Evolutionary conservation across 2,113 vertebrate genomes (phyloP).

Genomic region (Scophthalmus maximus): DNA sequence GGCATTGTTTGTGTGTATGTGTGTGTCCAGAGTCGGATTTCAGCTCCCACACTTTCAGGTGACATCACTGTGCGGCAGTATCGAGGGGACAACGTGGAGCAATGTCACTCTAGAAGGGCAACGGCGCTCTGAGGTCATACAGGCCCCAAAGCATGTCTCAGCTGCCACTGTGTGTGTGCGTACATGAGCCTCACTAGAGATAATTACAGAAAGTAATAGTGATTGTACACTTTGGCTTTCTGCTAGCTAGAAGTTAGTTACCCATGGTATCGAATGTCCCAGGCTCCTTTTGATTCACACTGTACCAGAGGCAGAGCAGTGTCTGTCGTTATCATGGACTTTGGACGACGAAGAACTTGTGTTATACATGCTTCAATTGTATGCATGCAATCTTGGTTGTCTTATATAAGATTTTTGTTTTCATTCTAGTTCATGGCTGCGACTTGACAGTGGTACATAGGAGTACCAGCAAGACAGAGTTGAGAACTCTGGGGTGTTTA

Average conservation of each 20-base stretch:
- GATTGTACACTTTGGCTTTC: neutral
- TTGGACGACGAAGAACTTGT: no score
- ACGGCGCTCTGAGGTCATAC: conserved; percentile 60
- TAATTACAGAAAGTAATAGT: conserved; percentile 24
- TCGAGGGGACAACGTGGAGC: conserved; percentile 51
- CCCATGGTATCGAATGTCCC: neutral
- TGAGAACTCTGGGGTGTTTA: no score
- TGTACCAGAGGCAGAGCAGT: neutral
- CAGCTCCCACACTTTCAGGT: conserved; percentile 61
- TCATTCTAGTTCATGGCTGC: neutral
- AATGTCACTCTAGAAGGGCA: conserved; percentile 71
- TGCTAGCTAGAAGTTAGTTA: neutral
- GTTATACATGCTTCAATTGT: neutral
- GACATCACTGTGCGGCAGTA: conserved; percentile 66
- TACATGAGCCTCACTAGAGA: neutral
- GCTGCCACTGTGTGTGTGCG: neutral
- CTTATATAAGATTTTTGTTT: neutral
- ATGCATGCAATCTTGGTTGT: neutral
- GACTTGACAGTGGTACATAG: neutral
- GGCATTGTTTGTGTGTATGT: conserved; percentile 27
- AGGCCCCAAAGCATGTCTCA: conserved; percentile 42
- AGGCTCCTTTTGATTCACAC: neutral
- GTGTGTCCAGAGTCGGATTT: conserved; percentile 51
- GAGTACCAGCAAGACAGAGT: neutral
- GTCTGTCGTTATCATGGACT: neutral